Conservation (phyloP, 2,113 vertebrate species). For the Neodontobutis hainanensis region DNA sequence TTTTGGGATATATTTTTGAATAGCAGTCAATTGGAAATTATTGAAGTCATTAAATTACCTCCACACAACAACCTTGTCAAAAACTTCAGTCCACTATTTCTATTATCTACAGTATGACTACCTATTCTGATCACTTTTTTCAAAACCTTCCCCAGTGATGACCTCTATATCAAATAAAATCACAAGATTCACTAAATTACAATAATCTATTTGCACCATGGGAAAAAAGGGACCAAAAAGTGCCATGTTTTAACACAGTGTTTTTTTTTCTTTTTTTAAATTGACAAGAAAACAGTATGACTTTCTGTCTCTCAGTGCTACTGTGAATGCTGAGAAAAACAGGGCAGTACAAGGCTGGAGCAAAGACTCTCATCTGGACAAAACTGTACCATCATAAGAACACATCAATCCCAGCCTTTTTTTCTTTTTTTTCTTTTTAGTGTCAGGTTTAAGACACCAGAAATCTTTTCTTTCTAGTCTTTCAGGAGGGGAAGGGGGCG, state of each 20-base stretch:
- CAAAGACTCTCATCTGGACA: constrained; percentile 55
- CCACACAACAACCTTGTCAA: neutral
- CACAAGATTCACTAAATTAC: constrained; percentile 53
- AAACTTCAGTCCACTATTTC: neutral
- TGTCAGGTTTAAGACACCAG: constrained; percentile 46
- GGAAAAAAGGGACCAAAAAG: constrained; percentile 63
- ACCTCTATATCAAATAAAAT: constrained; percentile 54
- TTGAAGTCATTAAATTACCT: neutral
- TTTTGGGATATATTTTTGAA: neutral
- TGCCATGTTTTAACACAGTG: constrained; percentile 70
- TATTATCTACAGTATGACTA: neutral
- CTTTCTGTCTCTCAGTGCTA: constrained; percentile 59
- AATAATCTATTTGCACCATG: constrained; percentile 46
- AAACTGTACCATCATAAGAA: constrained; percentile 51
- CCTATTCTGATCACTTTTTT: neutral
- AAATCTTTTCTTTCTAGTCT: constrained; percentile 27
- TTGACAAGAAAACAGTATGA: constrained; percentile 46
- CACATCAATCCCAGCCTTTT: constrained; percentile 30
- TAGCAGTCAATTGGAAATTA: neutral
- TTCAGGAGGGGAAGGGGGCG: constrained; percentile 48
- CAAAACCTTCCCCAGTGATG: constrained; percentile 7
- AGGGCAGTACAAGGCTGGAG: constrained; percentile 62
- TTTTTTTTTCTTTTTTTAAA: constrained; percentile 27
- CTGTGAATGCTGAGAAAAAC: constrained; percentile 67
- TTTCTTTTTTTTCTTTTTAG: constrained; percentile 1